Evolutionary conservation across 2,797 vertebrate species (phyloP), one percentile per base, ranked within the genome.

Genomic region (Phalloptychus januarius): DNA sequence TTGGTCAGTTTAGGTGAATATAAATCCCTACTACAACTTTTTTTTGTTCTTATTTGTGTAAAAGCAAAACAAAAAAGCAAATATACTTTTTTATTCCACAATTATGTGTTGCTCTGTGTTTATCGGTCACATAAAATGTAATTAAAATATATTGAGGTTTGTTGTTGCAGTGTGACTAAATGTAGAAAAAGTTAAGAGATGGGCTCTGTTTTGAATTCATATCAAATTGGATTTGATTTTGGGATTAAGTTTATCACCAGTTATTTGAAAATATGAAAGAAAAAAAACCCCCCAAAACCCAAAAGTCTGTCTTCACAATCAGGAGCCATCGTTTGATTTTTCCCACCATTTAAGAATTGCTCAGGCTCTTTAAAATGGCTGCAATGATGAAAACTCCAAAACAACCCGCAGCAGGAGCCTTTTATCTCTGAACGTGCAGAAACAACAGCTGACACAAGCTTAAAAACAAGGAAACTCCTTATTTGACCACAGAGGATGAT

Each of bases 401-500:
- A 72, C 31, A 36, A 67, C 23, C 28, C 38, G 48, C 31, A 11
- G 76, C 70, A 70, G 75, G 28, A 82, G 78, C 80, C 44, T 0
- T 52, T 84, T 71, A 76, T 80, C 74, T 54, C 69, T 63, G 7
- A 79, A 87, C 83, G 18, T 10, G 33, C 20, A 78, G 38, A 72
- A 36, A 67, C 36, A 33, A 77, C 71, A 72, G 61, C 67, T 89
- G 80, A 83, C 7, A 10, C 77, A 48, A 79, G 75, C 36, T 20
- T 7, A 7, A 75, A 71, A 72, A 50, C 23, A 18, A 80, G 74
- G 45, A 78, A 80, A 33, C 2, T 75, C 46, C 12, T 83, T 74
- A 83, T 81, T 25, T 67, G n/a, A 74, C 61, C 15, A 2, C 80
- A 78, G 79, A 85, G 48, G 75, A 82, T 71, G 74, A 67, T 73